Percentiles rank a stretch among this genome's conserved stretches.
These are phyloP conservation scores for Telmatherina bonti DNA, from an alignment of 2,797 vertebrate species.

Conservation along the genomic window DNA sequence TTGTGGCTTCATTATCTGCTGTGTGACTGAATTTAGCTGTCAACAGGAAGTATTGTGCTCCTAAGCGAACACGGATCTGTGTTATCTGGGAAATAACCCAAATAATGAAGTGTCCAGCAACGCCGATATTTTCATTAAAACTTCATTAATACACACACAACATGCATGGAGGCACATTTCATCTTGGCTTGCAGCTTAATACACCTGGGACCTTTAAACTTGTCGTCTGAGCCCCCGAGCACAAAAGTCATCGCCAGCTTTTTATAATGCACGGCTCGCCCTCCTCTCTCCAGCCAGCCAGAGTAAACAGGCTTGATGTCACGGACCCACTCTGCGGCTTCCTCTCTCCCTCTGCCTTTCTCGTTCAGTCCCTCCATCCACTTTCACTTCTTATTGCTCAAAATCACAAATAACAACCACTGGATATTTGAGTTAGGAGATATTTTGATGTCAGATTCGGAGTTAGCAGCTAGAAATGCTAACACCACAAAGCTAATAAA, in stretches of 20 bases:
- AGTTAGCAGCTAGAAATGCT: constrained; percentile 18
- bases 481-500: constrained; percentile 51
- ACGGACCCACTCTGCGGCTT: constrained; percentile 34
- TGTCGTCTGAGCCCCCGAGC: constrained; percentile 48
- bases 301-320: constrained; percentile 62
- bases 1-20: constrained; percentile 5
- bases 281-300: constrained; percentile 55
- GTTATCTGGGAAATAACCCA: neutral
- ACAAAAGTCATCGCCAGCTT: constrained; percentile 58
- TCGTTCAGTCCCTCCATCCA: constrained; percentile 24
- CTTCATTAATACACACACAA: constrained; percentile 23
- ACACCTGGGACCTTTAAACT: constrained; percentile 63
- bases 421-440: constrained; percentile 34
- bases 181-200: constrained; percentile 36
- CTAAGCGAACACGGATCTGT: neutral
- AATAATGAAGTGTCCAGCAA: constrained; percentile 19
- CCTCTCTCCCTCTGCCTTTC: constrained; percentile 14
- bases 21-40: constrained; percentile 9
- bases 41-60: neutral
- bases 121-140: constrained; percentile 34
- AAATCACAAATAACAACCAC: constrained; percentile 22
- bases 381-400: constrained; percentile 27
- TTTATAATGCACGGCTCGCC: constrained; percentile 66
- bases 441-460: constrained; percentile 3
- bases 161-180: constrained; percentile 13